phyloP scores from a whole-genome alignment of 1,140 invertebrate genomes.

The Lepidurus arcticus region DNA sequence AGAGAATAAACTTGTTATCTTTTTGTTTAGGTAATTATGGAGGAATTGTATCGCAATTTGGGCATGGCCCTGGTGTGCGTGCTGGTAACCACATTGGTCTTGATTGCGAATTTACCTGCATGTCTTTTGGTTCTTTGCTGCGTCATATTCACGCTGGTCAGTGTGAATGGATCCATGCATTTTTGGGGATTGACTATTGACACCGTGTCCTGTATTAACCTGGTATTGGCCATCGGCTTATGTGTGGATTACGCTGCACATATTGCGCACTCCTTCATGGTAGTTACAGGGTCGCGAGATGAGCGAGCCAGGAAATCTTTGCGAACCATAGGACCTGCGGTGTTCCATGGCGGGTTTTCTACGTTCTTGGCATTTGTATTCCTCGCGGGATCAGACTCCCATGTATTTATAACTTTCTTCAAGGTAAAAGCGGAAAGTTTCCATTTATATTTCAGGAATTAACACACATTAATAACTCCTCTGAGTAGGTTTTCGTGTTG shows the following conservation, averaged over 20 bases:
- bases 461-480: slow-evolving; percentile 35
- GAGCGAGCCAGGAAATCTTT: slow-evolving; percentile 63
- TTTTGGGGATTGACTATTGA: slow-evolving; percentile 79
- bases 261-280: slow-evolving; percentile 75
- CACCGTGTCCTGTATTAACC: slow-evolving; percentile 72
- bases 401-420: slow-evolving; percentile 51
- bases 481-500: slow-evolving; percentile 61
- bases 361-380: slow-evolving; percentile 52
- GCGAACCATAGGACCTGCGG: slow-evolving; percentile 60
- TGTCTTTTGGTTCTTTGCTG: slow-evolving; percentile 72
- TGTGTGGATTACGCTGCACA: slow-evolving; percentile 86
- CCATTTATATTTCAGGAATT: not conserved
- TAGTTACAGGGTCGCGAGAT: slow-evolving; percentile 50
- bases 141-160: slow-evolving; percentile 65
- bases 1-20: slow-evolving; percentile 25
- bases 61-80: slow-evolving; percentile 71
- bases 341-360: slow-evolving; percentile 51
- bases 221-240: slow-evolving; percentile 78
- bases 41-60: slow-evolving; percentile 72
- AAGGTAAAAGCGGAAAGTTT: slow-evolving; percentile 39
- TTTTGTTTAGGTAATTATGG: slow-evolving; percentile 54
- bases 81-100: slow-evolving; percentile 66
- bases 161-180: slow-evolving; percentile 76
- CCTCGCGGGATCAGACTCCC: slow-evolving; percentile 47
- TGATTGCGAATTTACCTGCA: slow-evolving; percentile 73